A percentile compares a stretch with the other conserved stretches of the same genome.
phyloP scores from a whole-genome alignment of 2,113 vertebrate species.

The Calonectris borealis region DNA sequence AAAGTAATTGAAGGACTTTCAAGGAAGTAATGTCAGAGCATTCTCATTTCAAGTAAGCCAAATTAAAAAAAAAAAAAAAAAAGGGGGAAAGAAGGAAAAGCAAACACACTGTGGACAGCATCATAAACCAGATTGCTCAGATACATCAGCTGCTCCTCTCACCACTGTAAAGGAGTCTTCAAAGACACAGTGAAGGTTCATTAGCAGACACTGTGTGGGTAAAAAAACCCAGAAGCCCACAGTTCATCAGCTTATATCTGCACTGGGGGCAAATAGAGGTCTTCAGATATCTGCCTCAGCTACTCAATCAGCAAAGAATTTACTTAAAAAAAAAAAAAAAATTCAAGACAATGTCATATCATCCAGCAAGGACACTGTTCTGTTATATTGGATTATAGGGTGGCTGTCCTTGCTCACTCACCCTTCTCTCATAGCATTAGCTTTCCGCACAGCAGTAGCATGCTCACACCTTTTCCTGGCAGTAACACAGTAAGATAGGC shows the following conservation, averaged over 20 bases:
- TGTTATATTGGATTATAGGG: background rate
- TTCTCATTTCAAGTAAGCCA: background rate
- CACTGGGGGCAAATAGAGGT: background rate
- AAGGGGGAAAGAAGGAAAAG: fast-evolving
- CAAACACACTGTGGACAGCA: background rate
- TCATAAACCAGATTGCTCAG: background rate
- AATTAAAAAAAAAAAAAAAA: background rate
- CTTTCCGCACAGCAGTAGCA: background rate
- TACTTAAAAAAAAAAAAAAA: background rate
- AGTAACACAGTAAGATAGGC: background rate
- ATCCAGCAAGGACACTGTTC: background rate
- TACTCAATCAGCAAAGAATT: background rate
- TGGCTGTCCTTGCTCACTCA: background rate
- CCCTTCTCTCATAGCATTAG: background rate
- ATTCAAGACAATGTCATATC: background rate
- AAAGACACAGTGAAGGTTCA: background rate
- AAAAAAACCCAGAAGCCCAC: background rate
- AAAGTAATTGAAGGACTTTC: background rate
- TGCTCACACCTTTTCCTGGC: background rate
- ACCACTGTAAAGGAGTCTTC: background rate
- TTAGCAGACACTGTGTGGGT: background rate
- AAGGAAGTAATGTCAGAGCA: background rate
- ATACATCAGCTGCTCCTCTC: background rate
- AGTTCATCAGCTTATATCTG: background rate
- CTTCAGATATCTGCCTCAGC: background rate